Base-by-base conservation (phyloP, 2,888 invertebrate species). In the Hyposoter dolosus region DNA sequence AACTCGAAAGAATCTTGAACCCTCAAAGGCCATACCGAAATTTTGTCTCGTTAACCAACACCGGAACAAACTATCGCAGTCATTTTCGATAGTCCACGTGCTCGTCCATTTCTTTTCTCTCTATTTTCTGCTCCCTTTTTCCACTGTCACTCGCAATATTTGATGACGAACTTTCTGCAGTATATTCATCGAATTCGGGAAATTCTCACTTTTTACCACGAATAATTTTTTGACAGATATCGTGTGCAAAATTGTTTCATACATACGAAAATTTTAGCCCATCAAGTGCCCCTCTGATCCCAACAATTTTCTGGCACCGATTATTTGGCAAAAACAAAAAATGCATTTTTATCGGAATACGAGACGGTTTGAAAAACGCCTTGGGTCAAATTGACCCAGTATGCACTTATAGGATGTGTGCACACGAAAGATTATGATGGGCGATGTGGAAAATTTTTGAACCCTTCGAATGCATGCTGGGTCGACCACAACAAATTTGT, bases 1-100 rank as follows among this genome's bases (percentile, higher is more conserved):
- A 47, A 81, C 32, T 72, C 72, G 66, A 28, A 71, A 63, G 77
- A 79, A 83, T 60, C 68, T 79, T 56, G 56, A 82, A 83, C 50
- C 69, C 81, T 63, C 79, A 79, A 83, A 82, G 84, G 79, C 10
- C 35, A 43, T 56, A 74, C 81, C 80, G 56, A 85, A 81, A 60
- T 75, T 75, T 80, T 65, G 85, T 83, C 79, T 84, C 82, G 82
- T 87, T 87, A 83, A 86, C 78, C 85, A n/a, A 85, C 47, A 53
- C 80, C 79, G 84, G 78, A 86, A 87, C 84, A 45, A 84, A 75
- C 82, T 63, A 82, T 84, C 68, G 56, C 84, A 87, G 77, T 86
- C 84, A 86, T 88, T 88, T 88, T 65, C 84, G 83, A 84, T 60
- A 56, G 80, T 78, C 47, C 63, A 72, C 76, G 72, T 76, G 68